A percentile compares a stretch with the other conserved stretches of the same genome.
Conservation (phyloP, 2,888 invertebrate species). For the Lasioglossum pauxillum region DNA sequence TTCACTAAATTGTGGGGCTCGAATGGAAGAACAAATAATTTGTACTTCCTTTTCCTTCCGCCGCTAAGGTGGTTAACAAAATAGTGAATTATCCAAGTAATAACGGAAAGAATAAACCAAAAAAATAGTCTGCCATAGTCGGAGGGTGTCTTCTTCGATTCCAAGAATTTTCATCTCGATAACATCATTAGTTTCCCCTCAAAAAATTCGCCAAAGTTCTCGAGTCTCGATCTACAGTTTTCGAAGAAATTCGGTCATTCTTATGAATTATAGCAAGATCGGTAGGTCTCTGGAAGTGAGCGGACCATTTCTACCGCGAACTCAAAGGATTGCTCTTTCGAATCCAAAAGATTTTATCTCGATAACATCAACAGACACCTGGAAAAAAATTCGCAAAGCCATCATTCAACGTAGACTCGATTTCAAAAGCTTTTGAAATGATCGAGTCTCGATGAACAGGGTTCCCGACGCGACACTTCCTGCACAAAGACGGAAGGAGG, state of each 20-base stretch:
- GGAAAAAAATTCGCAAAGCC: not conserved
- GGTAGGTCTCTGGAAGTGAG: too few relatives aligned
- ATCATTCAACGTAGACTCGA: not conserved
- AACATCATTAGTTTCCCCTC: accelerated
- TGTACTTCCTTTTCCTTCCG: too few relatives aligned
- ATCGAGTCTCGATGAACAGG: not conserved
- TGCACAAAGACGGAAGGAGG: not conserved
- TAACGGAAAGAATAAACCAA: not conserved
- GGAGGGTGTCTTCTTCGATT: not conserved
- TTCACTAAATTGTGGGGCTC: not conserved
- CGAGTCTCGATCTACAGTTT: too few relatives aligned
- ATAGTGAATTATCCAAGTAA: not conserved
- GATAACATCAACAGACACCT: not conserved
- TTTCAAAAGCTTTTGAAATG: not conserved
- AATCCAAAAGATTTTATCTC: not conserved
- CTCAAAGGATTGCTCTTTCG: too few relatives aligned
- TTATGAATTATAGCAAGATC: too few relatives aligned
- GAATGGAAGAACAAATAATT: not conserved
- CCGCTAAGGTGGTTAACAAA: too few relatives aligned
- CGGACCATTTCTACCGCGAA: too few relatives aligned
- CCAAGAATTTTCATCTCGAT: not conserved
- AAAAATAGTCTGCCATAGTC: not conserved
- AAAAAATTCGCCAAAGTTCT: too few relatives aligned
- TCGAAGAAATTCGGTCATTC: too few relatives aligned
- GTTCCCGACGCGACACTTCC: not conserved